These are phyloP conservation scores for Agriotes lineatus DNA, from an alignment of 2,888 invertebrate genomes.

Conservation along the genomic window DNA sequence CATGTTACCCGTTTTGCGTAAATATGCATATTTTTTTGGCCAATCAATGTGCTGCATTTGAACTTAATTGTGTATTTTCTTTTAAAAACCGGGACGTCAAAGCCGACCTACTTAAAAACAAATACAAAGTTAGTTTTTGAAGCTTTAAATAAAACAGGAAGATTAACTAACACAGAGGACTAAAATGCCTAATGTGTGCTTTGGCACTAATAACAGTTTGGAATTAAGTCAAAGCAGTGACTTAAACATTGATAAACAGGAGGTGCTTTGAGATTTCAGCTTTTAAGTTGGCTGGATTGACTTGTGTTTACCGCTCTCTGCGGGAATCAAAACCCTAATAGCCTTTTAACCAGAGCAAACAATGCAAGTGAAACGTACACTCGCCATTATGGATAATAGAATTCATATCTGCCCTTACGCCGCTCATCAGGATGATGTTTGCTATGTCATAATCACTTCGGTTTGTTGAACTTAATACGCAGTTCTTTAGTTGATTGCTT, in stretches of 20 bases:
- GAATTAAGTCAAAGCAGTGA: constrained; percentile 40
- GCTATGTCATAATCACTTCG: constrained; percentile 7
- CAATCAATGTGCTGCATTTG: too few species aligned
- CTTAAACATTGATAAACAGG: constrained; percentile 46
- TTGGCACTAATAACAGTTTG: constrained; percentile 38
- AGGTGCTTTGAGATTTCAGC: constrained; percentile 45
- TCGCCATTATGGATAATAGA: constrained; percentile 52
- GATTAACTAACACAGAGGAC: constrained; percentile 2
- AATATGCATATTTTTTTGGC: too few species aligned
- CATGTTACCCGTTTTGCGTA: too few species aligned
- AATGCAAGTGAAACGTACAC: constrained; percentile 56
- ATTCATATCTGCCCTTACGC: constrained; percentile 35
- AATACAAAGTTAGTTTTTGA: not conserved
- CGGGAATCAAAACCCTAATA: constrained; percentile 57
- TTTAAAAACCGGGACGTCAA: too few species aligned
- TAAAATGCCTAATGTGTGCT: constrained; percentile 30
- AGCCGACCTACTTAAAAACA: too few species aligned
- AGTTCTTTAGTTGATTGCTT: too few species aligned
- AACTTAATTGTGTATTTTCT: too few species aligned
- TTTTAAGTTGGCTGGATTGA: constrained; percentile 50
- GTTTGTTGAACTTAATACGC: not conserved
- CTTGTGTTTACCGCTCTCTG: constrained; percentile 52
- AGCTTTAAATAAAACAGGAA: constrained; percentile 10
- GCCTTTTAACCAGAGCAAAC: constrained; percentile 60
- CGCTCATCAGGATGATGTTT: constrained; percentile 33